Percentiles rank a stretch among this genome's conserved stretches.
These are phyloP conservation scores for Mechanitis messenoides DNA, from an alignment of 2,888 invertebrate genomes.

Conservation along the genomic window DNA sequence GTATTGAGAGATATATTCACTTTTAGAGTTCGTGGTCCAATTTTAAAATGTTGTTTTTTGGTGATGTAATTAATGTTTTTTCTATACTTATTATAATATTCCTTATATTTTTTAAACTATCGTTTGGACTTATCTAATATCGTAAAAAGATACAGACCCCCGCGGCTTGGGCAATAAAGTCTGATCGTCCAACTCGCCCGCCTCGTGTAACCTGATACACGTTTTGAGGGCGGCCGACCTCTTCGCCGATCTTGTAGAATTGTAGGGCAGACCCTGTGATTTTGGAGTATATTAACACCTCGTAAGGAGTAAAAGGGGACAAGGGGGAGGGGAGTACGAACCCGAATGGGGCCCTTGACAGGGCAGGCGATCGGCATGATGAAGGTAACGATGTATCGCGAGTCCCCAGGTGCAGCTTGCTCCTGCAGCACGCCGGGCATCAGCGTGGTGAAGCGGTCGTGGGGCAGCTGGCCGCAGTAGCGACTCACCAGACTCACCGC, in stretches of 20 bases:
- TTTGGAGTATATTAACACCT: neutral
- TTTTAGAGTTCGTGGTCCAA: too few species aligned
- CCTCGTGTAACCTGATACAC: constrained; percentile 82
- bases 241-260: constrained; percentile 80
- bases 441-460: constrained; percentile 84
- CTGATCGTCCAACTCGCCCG: constrained; percentile 82
- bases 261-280: constrained; percentile 77
- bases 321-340: constrained; percentile 48
- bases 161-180: constrained; percentile 78
- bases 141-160: too few species aligned
- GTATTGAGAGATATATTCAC: too few species aligned
- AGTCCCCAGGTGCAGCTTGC: too few species aligned
- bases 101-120: too few species aligned
- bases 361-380: constrained; percentile 87
- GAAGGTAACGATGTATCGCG: constrained; percentile 71
- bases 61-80: too few species aligned
- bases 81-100: too few species aligned
- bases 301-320: neutral
- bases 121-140: too few species aligned
- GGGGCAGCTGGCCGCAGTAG: constrained; percentile 87
- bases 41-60: too few species aligned
- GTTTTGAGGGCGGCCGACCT: constrained; percentile 87
- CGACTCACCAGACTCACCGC: constrained; percentile 83
- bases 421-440: constrained; percentile 31
- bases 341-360: constrained; percentile 81